Percentiles rank a stretch among this genome's conserved stretches.
phyloP scores from a whole-genome alignment of 2,797 vertebrate genomes.

The Chromis chromis region DNA sequence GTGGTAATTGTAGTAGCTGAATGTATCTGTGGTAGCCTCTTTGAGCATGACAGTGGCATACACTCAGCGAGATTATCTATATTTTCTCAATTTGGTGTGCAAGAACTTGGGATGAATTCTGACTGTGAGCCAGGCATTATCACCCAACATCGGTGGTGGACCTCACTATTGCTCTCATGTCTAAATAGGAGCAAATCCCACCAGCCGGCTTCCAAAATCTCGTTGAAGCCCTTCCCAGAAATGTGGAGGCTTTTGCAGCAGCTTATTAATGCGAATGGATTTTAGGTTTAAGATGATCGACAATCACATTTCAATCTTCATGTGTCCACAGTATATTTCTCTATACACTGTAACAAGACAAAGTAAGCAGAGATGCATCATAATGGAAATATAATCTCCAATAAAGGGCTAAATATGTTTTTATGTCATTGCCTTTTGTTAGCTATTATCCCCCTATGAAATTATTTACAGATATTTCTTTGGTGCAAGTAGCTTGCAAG shows the following conservation, averaged over 20 bases:
- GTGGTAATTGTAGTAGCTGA: background rate
- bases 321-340: background rate
- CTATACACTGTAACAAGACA: background rate
- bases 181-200: constrained; percentile 7
- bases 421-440: constrained; percentile 19
- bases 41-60: background rate
- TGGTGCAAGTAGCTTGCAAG: constrained; percentile 42
- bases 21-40: background rate
- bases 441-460: constrained; percentile 33
- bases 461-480: constrained; percentile 52
- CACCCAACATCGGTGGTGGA: background rate
- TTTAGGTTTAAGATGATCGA: background rate
- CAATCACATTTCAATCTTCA: background rate
- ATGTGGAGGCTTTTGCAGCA: too few relatives aligned
- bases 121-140: background rate
- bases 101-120: background rate
- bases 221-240: too few relatives aligned
- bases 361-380: background rate
- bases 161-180: background rate
- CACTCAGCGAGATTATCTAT: background rate
- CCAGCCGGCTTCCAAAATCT: background rate
- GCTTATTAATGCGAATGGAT: too few relatives aligned
- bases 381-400: constrained; percentile 14
- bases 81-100: constrained; percentile 6
- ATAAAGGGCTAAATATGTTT: constrained; percentile 5